phyloP scores from a whole-genome alignment of 92 coral and sea anemone species.

The Palythoa caribaeorum region DNA sequence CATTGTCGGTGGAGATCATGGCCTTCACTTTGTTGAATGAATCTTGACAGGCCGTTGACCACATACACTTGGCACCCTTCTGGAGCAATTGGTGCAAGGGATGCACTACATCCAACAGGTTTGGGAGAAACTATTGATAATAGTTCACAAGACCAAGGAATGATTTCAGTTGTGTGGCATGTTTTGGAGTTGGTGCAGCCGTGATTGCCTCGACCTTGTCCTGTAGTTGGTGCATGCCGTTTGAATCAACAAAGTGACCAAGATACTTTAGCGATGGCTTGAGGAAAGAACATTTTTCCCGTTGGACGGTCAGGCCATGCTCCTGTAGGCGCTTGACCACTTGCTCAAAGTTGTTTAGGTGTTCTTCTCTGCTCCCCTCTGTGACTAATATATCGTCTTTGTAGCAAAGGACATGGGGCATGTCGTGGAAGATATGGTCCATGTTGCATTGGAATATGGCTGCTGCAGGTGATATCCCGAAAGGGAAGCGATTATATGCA shows the following conservation, averaged over 20 bases:
- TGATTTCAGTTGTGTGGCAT: slow-evolving; percentile 20
- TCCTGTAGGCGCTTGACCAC: slow-evolving; percentile 39
- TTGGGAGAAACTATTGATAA: no score
- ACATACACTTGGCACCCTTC: slow-evolving; percentile 11
- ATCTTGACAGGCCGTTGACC: slow-evolving; percentile 40
- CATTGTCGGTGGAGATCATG: slow-evolving; percentile 38
- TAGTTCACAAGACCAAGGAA: slow-evolving; percentile 47
- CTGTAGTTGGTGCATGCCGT: slow-evolving; percentile 40
- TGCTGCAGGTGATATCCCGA: slow-evolving; percentile 39
- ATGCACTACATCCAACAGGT: slow-evolving; percentile 1
- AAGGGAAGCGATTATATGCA: slow-evolving; percentile 41
- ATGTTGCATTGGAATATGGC: slow-evolving; percentile 41
- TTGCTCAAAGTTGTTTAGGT: slow-evolving; percentile 16
- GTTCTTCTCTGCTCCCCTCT: slow-evolving; percentile 15
- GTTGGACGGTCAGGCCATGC: slow-evolving; percentile 47
- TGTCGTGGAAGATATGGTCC: slow-evolving; percentile 23
- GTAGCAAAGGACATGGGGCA: slow-evolving; percentile 34
- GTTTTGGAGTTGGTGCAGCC: no score
- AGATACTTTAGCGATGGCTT: no score
- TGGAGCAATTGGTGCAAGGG: slow-evolving; percentile 21
- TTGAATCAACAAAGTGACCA: no score
- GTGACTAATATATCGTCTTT: slow-evolving; percentile 38
- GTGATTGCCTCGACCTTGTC: no score
- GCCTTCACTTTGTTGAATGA: slow-evolving; percentile 38
- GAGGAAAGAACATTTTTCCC: slow-evolving; percentile 38